Evolutionary conservation across 1,140 invertebrate genomes (phyloP).

Genomic region (Druon quercuslanigerum): DNA sequence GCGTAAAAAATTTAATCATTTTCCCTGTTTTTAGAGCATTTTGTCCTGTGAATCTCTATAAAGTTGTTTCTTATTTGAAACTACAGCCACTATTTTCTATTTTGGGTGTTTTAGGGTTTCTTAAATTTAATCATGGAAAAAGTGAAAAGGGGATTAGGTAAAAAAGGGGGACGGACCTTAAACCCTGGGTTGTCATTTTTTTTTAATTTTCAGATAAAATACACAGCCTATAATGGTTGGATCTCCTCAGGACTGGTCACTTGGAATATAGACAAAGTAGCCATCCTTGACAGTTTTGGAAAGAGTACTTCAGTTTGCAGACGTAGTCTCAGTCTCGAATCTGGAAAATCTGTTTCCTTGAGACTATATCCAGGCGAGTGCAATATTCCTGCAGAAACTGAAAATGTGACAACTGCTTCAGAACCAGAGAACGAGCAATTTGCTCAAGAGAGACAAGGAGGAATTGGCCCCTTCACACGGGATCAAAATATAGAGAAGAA

Average conservation of each 20-base stretch:
- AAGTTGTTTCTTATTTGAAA: too few relatives aligned
- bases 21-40: too few relatives aligned
- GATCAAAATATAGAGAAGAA: slow-evolving; percentile 66
- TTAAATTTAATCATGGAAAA: too few relatives aligned
- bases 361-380: slow-evolving; percentile 87
- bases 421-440: slow-evolving; percentile 46
- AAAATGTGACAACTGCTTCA: slow-evolving; percentile 47
- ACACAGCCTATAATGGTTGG: slow-evolving; percentile 94
- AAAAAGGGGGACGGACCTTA: too few relatives aligned
- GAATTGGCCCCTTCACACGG: slow-evolving; percentile 65
- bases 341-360: slow-evolving; percentile 82
- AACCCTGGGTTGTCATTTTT: too few relatives aligned
- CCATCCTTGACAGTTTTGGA: slow-evolving; percentile 90
- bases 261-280: slow-evolving; percentile 89
- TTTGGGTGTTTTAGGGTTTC: too few relatives aligned
- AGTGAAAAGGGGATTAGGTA: too few relatives aligned
- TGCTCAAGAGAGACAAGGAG: slow-evolving; percentile 43
- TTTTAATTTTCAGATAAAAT: slow-evolving; percentile 81
- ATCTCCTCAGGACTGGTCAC: slow-evolving; percentile 87
- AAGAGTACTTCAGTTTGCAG: slow-evolving; percentile 88
- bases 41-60: too few relatives aligned
- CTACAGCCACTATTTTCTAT: too few relatives aligned
- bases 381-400: slow-evolving; percentile 73
- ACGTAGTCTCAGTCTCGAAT: slow-evolving; percentile 83
- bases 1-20: too few relatives aligned